Base-by-base conservation (phyloP, 2,113 vertebrate species). In the Pteruthius melanotis region DNA sequence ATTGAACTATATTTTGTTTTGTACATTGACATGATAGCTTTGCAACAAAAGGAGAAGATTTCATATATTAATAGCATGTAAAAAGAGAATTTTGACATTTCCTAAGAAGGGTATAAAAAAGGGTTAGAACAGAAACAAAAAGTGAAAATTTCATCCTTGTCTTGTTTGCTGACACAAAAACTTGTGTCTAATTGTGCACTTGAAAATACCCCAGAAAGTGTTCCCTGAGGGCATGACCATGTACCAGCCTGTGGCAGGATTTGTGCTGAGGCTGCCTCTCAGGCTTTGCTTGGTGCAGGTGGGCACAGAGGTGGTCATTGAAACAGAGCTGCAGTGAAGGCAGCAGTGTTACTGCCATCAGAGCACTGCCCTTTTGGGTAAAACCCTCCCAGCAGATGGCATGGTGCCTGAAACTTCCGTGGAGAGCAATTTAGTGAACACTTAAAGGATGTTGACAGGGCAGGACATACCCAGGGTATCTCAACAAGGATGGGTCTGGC, bases 291-390 rank as follows among this genome's bases (percentile, higher is more conserved):
- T 26, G 22, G 49, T 0, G 0, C 52, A 68, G 59, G 14, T 12
- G 17, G 37, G 26, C 19, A 8, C 31, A 15, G 57, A 28, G 33
- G 31, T 27, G 20, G 21, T 5, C 10, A 6, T 1, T 8, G 18
- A 8, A 13, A 7, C 6, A 35, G 57, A 71, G 19, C 59, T 83
- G 3, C 21, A 8, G 28, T 3, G 28, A 6, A 39, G 52, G 42
- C 59, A 77, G 50, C 56, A 39, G 6, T 0, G 1, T 6, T 16
- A 9, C 0, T 88, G 75, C 18, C 11, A 3, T 16, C 47, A 54
- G 14, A 28, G 23, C 37, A 4, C 35, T 59, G 37, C 39, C 2
- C 2, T 15, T 35, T 13, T 6, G 4, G 0, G 21, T 11, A 10
- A 40, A 42, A 37, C 22, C 19, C 64, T 66, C 35, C 35, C 31